Evolutionary conservation across 2,797 vertebrate genomes (phyloP).

Genomic region (Spondyliosoma cantharus): DNA sequence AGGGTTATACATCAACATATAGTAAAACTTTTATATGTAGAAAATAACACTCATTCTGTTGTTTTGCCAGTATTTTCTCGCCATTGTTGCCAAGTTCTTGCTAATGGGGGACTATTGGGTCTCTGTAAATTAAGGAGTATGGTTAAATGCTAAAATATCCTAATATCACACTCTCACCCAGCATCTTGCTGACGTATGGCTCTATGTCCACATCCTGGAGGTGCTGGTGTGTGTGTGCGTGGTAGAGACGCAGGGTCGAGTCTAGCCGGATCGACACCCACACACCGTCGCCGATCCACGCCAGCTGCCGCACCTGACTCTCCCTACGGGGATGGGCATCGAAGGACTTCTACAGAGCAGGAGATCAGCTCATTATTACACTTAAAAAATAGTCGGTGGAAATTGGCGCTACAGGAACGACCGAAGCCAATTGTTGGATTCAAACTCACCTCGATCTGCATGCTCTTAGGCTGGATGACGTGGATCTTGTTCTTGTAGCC

Average conservation of each 20-base stretch:
- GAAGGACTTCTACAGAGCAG: conserved; percentile 90
- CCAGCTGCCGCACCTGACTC: conserved; percentile 97
- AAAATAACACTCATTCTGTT: too few relatives aligned
- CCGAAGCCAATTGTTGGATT: neutral
- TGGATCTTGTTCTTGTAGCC: conserved; percentile 99
- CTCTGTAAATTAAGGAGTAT: too few relatives aligned
- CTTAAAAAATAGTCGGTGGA: neutral
- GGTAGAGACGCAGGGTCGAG: conserved; percentile 95
- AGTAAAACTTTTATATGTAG: too few relatives aligned
- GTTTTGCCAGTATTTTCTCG: too few relatives aligned
- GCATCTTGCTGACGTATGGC: conserved; percentile 99
- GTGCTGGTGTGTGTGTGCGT: conserved; percentile 96
- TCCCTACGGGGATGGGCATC: conserved; percentile 96
- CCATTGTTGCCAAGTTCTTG: too few relatives aligned
- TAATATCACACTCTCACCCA: conserved; percentile 85
- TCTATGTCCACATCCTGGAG: conserved; percentile 98
- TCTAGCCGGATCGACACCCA: conserved; percentile 98
- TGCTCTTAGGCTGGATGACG: conserved; percentile 97
- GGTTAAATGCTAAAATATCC: too few relatives aligned
- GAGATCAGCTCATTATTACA: neutral
- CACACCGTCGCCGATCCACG: conserved; percentile 96
- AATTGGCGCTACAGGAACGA: too few relatives aligned
- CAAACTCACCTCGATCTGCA: conserved; percentile 92
- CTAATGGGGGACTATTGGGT: too few relatives aligned
- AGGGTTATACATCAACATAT: too few relatives aligned